Evolutionary conservation across 2,113 vertebrate genomes (phyloP).

Genomic region (human (Homo sapiens)): DNA sequence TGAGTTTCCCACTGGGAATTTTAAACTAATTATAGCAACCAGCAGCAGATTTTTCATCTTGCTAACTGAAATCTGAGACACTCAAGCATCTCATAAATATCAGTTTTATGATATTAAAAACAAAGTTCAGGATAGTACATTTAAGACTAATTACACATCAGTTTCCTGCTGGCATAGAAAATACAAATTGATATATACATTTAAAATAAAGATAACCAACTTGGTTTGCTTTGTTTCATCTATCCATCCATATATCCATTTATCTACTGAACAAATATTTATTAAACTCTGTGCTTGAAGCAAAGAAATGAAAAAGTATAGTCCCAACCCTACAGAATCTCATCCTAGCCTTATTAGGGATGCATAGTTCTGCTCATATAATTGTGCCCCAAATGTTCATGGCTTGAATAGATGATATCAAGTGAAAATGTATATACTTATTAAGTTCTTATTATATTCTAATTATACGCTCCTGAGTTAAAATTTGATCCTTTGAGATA

Average conservation of each 20-base stretch:
- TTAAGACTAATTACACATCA: not conserved
- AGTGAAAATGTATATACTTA: not conserved
- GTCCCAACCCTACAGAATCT: not conserved
- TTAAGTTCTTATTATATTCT: not conserved
- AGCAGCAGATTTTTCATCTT: slow-evolving; percentile 28
- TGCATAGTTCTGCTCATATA: not conserved
- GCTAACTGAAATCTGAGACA: slow-evolving; percentile 35
- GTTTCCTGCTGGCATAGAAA: slow-evolving; percentile 38
- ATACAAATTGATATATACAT: not conserved
- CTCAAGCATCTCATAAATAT: slow-evolving; percentile 34
- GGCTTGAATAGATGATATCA: not conserved
- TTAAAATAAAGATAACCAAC: not conserved
- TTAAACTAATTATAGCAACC: slow-evolving; percentile 28
- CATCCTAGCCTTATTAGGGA: not conserved
- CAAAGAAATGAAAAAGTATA: not conserved
- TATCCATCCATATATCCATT: not conserved
- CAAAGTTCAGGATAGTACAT: slow-evolving; percentile 2
- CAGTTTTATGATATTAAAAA: slow-evolving; percentile 44
- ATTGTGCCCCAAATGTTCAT: not conserved
- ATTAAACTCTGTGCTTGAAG: not conserved
- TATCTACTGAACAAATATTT: not conserved
- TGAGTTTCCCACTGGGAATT: not conserved
- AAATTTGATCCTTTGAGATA: slow-evolving; percentile 1
- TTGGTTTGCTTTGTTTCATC: not conserved
- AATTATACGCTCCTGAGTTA: not conserved